A percentile compares a stretch with the other conserved stretches of the same genome.
Conservation (phyloP, 1,140 invertebrate genomes). For the Fopius arisanus region DNA sequence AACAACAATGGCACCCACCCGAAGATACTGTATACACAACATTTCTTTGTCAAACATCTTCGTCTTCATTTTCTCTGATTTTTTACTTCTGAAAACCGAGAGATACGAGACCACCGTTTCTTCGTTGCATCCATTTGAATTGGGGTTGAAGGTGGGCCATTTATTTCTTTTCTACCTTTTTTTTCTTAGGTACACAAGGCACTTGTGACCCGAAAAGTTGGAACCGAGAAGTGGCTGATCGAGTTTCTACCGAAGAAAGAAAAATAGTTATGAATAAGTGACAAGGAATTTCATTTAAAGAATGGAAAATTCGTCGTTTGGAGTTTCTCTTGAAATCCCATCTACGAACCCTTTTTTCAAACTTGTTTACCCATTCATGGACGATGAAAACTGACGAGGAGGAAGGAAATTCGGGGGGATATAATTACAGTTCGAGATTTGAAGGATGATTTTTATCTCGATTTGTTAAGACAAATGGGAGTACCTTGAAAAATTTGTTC, state of each 20-base stretch:
- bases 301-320: neutral
- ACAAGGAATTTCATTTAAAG: neutral
- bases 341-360: neutral
- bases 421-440: too few relatives aligned
- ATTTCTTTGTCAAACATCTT: constrained; percentile 17
- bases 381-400: too few relatives aligned
- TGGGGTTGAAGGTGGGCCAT: constrained; percentile 12
- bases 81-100: neutral
- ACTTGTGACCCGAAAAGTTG: neutral
- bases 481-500: too few relatives aligned
- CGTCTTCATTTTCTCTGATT: constrained; percentile 11
- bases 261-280: constrained; percentile 3
- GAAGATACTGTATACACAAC: constrained; percentile 19
- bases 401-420: too few relatives aligned
- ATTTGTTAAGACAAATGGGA: too few relatives aligned
- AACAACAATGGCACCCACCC: constrained; percentile 35
- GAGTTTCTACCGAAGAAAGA: constrained; percentile 17
- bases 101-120: neutral
- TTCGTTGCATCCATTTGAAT: constrained; percentile 2
- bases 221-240: constrained; percentile 25
- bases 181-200: constrained; percentile 20
- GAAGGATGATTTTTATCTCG: too few relatives aligned
- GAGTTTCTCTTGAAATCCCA: neutral
- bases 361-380: too few relatives aligned
- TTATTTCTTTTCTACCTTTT: neutral